Conservation (phyloP, 2,797 vertebrate species). For the Sebastes taczanowskii region DNA sequence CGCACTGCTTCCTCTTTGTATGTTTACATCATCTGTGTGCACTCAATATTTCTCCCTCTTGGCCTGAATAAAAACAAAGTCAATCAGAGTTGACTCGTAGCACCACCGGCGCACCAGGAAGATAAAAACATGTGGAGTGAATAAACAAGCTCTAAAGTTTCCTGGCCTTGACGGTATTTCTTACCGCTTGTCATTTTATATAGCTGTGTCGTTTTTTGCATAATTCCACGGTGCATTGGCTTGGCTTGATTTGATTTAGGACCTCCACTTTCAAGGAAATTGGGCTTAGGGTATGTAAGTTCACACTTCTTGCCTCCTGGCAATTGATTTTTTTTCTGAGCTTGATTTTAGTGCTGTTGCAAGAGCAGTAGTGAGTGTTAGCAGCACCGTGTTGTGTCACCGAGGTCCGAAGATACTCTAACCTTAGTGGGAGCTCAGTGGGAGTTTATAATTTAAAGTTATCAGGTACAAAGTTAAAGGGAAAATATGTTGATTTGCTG, state of each 20-base stretch:
- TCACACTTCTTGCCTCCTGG: constrained; percentile 76
- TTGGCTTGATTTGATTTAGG: constrained; percentile 76
- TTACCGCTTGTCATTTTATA: constrained; percentile 66
- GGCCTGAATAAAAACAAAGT: constrained; percentile 59
- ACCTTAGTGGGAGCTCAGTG: constrained; percentile 5
- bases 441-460: constrained; percentile 20
- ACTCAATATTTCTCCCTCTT: constrained; percentile 40
- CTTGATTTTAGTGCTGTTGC: constrained; percentile 63
- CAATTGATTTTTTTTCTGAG: constrained; percentile 77
- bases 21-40: constrained; percentile 56
- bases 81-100: constrained; percentile 53
- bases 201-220: constrained; percentile 70
- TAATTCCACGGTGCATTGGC: constrained; percentile 76
- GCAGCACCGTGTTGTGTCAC: constrained; percentile 48
- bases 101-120: constrained; percentile 51
- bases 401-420: constrained; percentile 25
- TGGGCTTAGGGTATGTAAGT: constrained; percentile 78
- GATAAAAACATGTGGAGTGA: constrained; percentile 55
- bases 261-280: constrained; percentile 78
- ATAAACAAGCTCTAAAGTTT: constrained; percentile 72
- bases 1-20: constrained; percentile 10
- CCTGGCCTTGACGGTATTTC: constrained; percentile 57
- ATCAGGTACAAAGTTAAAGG: background rate
- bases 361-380: constrained; percentile 31
- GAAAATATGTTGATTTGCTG: background rate